Conservation (phyloP, 2,888 invertebrate species). For the Stenchaetothrips biformis region DNA sequence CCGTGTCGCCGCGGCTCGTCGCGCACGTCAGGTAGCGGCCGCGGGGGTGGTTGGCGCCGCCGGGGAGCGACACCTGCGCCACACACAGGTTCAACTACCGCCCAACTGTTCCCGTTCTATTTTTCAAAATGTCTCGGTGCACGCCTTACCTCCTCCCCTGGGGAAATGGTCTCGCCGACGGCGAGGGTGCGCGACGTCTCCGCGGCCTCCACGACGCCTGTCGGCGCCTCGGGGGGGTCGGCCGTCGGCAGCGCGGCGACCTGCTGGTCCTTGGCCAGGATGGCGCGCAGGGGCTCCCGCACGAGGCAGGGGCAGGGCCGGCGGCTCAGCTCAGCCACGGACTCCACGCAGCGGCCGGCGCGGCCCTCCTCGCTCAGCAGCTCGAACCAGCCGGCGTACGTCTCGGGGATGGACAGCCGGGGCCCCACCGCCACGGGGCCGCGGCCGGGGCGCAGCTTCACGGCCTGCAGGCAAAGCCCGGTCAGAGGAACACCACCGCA, state of each 20-base stretch:
- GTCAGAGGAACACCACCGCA: not conserved
- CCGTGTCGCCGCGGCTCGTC: constrained; percentile 76
- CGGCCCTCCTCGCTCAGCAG: constrained; percentile 89
- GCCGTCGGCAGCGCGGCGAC: constrained; percentile 55
- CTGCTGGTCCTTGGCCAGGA: constrained; percentile 52
- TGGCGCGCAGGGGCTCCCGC: constrained; percentile 68
- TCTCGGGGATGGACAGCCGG: constrained; percentile 82
- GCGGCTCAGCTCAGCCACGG: constrained; percentile 75
- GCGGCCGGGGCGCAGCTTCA: constrained; percentile 84
- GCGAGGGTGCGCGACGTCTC: constrained; percentile 69
- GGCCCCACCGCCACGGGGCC: constrained; percentile 75
- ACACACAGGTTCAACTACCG: not conserved
- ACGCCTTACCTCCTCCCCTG: constrained; percentile 62
- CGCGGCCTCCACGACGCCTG: constrained; percentile 56
- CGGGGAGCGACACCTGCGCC: constrained; percentile 34
- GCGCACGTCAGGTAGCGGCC: constrained; percentile 81
- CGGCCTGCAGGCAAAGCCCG: constrained; percentile 55
- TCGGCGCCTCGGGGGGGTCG: constrained; percentile 60
- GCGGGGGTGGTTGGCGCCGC: constrained; percentile 51
- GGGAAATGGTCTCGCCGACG: constrained; percentile 78
- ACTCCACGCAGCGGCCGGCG: constrained; percentile 83
- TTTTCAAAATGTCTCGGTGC: too few species aligned
- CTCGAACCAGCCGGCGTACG: constrained; percentile 89
- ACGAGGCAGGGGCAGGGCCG: constrained; percentile 68
- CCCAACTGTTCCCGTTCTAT: not conserved